Percentiles rank a stretch among this genome's conserved stretches.
Evolutionary conservation across 2,888 invertebrate genomes (phyloP).

Genomic region (Cistogaster globosa): DNA sequence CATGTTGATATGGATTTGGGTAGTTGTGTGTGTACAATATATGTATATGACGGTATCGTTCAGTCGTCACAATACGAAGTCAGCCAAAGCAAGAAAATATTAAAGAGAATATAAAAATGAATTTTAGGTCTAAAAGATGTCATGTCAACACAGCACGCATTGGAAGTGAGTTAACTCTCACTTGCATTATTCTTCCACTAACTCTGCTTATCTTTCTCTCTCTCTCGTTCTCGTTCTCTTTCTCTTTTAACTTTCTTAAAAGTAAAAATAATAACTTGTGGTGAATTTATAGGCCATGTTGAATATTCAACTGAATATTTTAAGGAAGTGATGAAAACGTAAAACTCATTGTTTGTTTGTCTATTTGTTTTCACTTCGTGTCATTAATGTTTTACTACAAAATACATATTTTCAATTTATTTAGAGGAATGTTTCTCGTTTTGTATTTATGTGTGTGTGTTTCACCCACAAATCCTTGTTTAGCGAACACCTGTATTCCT

Average conservation of each 20-base stretch:
- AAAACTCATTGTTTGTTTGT: slow-evolving; percentile 35
- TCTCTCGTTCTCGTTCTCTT: slow-evolving; percentile 17
- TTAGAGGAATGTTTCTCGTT: slow-evolving; percentile 16
- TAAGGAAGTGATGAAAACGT: slow-evolving; percentile 5
- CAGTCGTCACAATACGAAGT: slow-evolving; percentile 60
- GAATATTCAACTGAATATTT: slow-evolving; percentile 22
- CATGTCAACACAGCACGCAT: slow-evolving; percentile 9
- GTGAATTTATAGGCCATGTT: slow-evolving; percentile 40
- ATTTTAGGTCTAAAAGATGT: neutral
- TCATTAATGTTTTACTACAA: slow-evolving; percentile 53
- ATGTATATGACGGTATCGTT: slow-evolving; percentile 70
- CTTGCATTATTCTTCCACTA: neutral
- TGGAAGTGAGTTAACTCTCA: slow-evolving; percentile 46
- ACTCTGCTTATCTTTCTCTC: neutral
- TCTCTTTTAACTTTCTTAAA: neutral
- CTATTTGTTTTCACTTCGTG: slow-evolving; percentile 27
- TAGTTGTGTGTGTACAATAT: neutral
- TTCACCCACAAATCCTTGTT: slow-evolving; percentile 8
- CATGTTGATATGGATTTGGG: neutral
- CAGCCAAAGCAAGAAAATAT: neutral
- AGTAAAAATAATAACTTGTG: neutral
- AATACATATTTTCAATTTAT: slow-evolving; percentile 50
- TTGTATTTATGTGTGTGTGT: neutral
- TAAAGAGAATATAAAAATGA: neutral
- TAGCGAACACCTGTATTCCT: neutral